Base-by-base conservation (phyloP, 2,113 vertebrate species). In the Butorides virescens region DNA sequence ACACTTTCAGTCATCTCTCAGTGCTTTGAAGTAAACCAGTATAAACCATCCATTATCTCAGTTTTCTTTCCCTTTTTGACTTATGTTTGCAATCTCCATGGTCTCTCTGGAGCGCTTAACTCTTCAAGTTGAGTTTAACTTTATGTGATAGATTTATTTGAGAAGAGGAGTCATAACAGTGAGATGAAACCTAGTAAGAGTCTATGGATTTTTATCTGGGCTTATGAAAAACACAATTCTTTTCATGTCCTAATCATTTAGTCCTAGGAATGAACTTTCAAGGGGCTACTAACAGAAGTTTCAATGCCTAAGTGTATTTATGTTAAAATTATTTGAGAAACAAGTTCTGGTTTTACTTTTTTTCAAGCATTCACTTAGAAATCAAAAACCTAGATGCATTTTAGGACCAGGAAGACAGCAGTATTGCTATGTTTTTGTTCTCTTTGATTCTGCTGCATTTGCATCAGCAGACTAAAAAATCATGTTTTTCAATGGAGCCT, bases 111-210 rank as follows among this genome's bases (percentile, higher is more conserved):
- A 83, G 52, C 34, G 7, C 39, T 78, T 62, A 79, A 49, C 25
- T 92, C 25, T 8, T 18, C 27, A 7, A 15, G 36, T 62, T 76
- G 49, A 78, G 36, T 83, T 93, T 79, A 77, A 65, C 39, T 84
- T 68, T 12, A 15, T 17, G 19, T 65, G 55, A 82, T 68, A 56
- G 46, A 79, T 92, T 53, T 65, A 68, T 68, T 5, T 96, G 75
- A 34, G 39, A 73, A 92, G 23, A 91, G 37, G n/a, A 96, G 55
- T 92, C 87, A 36, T 90, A 92, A 94, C 93, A 95, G 75, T 93
- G 47, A 92, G 56, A 86, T 70, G 17, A 71, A 74, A 62, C 67
- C 37, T 94, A 92, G 36, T 81, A 92, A 92, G 85, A 95, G 93
- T 92, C 30, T 56, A 47, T 39, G 62, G 52, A 86, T 70, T 82